Evolutionary conservation across 2,888 invertebrate genomes (phyloP).

Genomic region (Ophioninae sp.): DNA sequence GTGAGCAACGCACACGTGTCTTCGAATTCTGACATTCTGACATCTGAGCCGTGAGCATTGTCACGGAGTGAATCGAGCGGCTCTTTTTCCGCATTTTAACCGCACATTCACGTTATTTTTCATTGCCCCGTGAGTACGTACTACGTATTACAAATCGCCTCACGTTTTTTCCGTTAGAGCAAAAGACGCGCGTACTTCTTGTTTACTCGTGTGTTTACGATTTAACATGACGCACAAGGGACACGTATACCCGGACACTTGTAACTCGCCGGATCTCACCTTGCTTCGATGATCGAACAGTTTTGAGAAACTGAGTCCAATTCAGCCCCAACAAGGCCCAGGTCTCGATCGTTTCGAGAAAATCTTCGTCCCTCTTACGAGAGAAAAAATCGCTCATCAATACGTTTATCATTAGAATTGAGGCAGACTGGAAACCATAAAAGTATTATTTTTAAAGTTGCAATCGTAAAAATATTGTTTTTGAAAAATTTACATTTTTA

Average conservation of each 20-base stretch:
- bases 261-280: conserved; percentile 63
- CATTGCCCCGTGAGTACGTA: conserved; percentile 13
- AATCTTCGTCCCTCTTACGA: conserved; percentile 68
- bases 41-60: conserved; percentile 6
- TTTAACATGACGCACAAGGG: conserved; percentile 2
- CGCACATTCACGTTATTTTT: conserved; percentile 13
- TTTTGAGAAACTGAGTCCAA: conserved; percentile 74
- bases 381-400: conserved; percentile 76
- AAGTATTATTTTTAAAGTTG: too few relatives aligned
- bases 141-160: conserved; percentile 50
- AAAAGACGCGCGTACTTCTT: conserved; percentile 1
- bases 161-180: conserved; percentile 44
- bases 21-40: background rate
- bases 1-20: background rate
- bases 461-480: too few relatives aligned
- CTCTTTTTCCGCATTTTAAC: conserved; percentile 9
- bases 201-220: background rate
- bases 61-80: conserved; percentile 14
- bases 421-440: conserved; percentile 69
- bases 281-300: conserved; percentile 67
- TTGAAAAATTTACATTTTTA: too few relatives aligned
- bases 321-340: conserved; percentile 76
- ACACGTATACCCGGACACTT: background rate
- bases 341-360: conserved; percentile 70
- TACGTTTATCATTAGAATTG: conserved; percentile 77